Conservation (phyloP, 2,113 vertebrate genomes). For the Ceuthmochares aereus region DNA sequence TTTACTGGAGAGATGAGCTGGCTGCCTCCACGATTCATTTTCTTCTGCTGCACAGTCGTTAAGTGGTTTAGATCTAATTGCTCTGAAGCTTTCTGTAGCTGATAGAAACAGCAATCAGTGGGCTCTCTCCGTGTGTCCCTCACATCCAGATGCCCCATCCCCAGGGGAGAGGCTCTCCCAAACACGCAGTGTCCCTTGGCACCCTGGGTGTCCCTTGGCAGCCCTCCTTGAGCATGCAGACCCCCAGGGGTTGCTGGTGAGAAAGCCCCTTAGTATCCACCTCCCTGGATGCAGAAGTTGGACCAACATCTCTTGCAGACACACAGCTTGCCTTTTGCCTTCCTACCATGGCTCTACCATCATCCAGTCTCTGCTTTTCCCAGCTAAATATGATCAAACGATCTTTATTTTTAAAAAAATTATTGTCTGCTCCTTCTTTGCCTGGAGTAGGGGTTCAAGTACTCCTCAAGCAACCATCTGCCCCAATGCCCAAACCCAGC, state of each 20-base stretch:
- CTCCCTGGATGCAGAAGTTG: neutral
- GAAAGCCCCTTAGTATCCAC: neutral
- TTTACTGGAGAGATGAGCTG: neutral
- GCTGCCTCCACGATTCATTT: slow-evolving; percentile 3
- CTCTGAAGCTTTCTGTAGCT: neutral
- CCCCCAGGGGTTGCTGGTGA: neutral
- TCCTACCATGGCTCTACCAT: too few species aligned
- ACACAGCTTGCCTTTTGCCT: neutral
- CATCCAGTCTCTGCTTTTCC: too few species aligned
- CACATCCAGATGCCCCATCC: neutral
- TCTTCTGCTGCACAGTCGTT: neutral
- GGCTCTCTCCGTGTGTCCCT: neutral
- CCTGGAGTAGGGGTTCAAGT: neutral
- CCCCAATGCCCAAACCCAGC: neutral
- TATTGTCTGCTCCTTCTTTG: neutral
- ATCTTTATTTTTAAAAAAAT: neutral
- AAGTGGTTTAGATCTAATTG: slow-evolving; percentile 38
- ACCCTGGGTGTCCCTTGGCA: neutral
- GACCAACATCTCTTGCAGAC: neutral
- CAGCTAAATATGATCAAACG: neutral
- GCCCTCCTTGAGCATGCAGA: neutral
- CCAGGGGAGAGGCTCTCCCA: neutral
- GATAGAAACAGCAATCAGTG: neutral
- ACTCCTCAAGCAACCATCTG: too few species aligned
- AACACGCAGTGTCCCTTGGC: neutral